Evolutionary conservation across 1,140 invertebrate genomes (phyloP).

Genomic region (Antheraea pernyi): DNA sequence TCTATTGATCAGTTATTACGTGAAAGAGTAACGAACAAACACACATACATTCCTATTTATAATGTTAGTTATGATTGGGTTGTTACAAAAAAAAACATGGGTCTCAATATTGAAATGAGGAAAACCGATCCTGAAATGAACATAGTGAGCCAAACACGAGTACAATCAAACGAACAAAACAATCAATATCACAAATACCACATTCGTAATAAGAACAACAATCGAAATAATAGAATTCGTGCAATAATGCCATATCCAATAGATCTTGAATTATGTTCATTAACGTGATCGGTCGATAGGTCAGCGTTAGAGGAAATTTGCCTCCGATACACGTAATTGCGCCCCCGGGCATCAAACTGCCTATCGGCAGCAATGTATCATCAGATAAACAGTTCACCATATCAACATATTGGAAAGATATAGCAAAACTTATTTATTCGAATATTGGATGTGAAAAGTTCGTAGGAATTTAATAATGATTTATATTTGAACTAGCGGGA

Average conservation of each 20-base stretch:
- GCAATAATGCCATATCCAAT: conserved; percentile 25
- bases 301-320: conserved; percentile 35
- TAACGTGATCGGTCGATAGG: conserved; percentile 18
- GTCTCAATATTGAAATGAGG: background rate
- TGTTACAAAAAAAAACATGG: no score
- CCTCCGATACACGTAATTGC: conserved; percentile 36
- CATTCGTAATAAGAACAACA: conserved; percentile 2
- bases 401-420: conserved; percentile 19
- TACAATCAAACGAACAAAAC: background rate
- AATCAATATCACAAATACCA: conserved; percentile 6
- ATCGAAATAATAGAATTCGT: conserved; percentile 16
- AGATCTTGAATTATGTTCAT: conserved; percentile 7
- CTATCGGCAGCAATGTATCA: conserved; percentile 35
- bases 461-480: no score
- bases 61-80: no score
- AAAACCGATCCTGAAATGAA: background rate
- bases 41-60: no score
- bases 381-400: conserved; percentile 25
- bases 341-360: conserved; percentile 35
- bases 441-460: no score
- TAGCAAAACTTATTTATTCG: background rate
- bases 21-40: no score
- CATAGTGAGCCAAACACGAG: background rate
- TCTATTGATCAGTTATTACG: no score
- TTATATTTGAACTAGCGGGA: no score